phyloP scores from a whole-genome alignment of 2,888 invertebrate species.

The Eristalis intricaria region DNA sequence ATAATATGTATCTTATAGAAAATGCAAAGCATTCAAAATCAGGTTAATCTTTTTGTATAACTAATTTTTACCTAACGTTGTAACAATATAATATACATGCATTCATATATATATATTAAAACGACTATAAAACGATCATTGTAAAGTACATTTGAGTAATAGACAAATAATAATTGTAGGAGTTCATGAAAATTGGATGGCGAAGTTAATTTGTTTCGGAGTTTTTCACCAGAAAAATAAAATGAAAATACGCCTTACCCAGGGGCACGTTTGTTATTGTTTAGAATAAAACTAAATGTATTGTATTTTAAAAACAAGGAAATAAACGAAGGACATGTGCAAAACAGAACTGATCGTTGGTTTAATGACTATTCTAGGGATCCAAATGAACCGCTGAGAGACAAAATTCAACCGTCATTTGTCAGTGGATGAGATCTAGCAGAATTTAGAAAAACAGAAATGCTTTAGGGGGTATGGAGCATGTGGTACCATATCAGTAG shows the following conservation, averaged over 20 bases:
- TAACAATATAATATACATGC: slow-evolving; percentile 18
- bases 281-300: slow-evolving; percentile 37
- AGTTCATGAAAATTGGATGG: slow-evolving; percentile 14
- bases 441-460: no score
- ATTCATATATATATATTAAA: slow-evolving; percentile 26
- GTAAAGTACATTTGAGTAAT: slow-evolving; percentile 31
- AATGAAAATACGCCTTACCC: slow-evolving; percentile 6
- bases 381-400: no score
- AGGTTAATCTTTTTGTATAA: slow-evolving; percentile 46
- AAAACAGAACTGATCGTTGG: not conserved
- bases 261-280: slow-evolving; percentile 32
- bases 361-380: not conserved
- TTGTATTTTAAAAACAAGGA: slow-evolving; percentile 7
- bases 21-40: slow-evolving; percentile 43
- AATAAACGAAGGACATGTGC: not conserved
- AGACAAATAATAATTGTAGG: slow-evolving; percentile 57
- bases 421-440: no score
- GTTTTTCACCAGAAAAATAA: slow-evolving; percentile 3
- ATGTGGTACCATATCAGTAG: no score
- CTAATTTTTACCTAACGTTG: slow-evolving; percentile 39
- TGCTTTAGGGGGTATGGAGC: no score
- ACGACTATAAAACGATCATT: slow-evolving; percentile 7
- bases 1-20: slow-evolving; percentile 29
- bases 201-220: slow-evolving; percentile 10
- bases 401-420: no score